Evolutionary conservation across 1,140 invertebrate genomes (phyloP).

Genomic region (Rhagoletis pomonella): DNA sequence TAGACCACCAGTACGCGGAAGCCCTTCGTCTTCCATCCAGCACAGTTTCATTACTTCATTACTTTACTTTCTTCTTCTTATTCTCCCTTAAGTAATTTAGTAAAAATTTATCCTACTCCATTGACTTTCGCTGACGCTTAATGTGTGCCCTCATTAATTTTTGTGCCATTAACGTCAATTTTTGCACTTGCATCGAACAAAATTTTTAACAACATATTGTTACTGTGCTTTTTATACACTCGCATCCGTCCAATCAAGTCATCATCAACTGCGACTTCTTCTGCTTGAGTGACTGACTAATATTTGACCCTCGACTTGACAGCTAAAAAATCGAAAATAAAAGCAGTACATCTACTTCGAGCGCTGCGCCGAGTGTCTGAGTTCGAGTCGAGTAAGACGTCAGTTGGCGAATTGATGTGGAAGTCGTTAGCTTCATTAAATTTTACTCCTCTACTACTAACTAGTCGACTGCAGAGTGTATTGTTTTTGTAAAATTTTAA

Average conservation of each 20-base stretch:
- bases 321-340: background rate
- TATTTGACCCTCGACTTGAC: conserved; percentile 29
- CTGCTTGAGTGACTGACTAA: conserved; percentile 40
- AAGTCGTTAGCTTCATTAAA: background rate
- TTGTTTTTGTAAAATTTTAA: background rate
- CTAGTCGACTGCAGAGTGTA: background rate
- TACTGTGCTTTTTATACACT: background rate
- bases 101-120: background rate
- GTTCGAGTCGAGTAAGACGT: background rate
- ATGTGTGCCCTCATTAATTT: conserved; percentile 25
- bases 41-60: background rate
- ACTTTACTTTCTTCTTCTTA: background rate
- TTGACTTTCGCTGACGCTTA: conserved; percentile 27
- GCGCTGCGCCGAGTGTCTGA: background rate
- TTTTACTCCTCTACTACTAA: background rate
- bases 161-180: conserved; percentile 8
- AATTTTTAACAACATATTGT: background rate
- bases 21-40: too few relatives aligned
- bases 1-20: too few relatives aligned
- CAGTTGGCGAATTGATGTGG: background rate
- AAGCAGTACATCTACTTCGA: background rate
- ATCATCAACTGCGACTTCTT: background rate
- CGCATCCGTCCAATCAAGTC: background rate
- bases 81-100: background rate
- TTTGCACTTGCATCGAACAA: conserved; percentile 1